Base-by-base conservation (phyloP, 1,140 invertebrate species). In the Agraylea sexmaculata region DNA sequence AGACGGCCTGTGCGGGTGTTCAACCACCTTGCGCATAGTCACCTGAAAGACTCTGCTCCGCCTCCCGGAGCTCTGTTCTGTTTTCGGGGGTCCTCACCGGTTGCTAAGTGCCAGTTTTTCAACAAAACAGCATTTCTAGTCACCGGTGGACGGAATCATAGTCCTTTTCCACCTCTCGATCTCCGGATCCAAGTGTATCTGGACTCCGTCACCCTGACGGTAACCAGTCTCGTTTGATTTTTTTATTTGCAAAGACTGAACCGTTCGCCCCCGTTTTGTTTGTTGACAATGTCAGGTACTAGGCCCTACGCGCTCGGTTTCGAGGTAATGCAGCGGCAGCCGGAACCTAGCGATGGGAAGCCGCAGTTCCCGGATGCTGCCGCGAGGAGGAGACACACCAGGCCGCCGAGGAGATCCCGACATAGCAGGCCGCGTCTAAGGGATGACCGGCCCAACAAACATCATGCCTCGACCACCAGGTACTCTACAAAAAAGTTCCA, bases 71-170 rank as follows among this genome's bases (percentile, higher is more conserved):
- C n/a, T n/a, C n/a, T n/a, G n/a, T n/a, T n/a, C n/a, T n/a, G n/a
- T n/a, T n/a, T n/a, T n/a, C n/a, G 16, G 43, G 47, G 40, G 19
- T 32, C 34, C 19, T 25, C 6, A 40, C 38, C 40, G 40, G 40
- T 41, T 40, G 43, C 43, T 43, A 30, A 21, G 12, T n/a, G 37
- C 33, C 43, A 22, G 47, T 49, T 49, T 49, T 49, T 49, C 43
- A 49, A 46, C 47, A 49, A 49, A 49, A 49, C 47, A 40, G 33
- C 37, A 19, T 11, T 20, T 29, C 11, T 29, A 30, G 43, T 27
- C 29, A n/a, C 46, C 37, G 40, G 40, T 33, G 21, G 13, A 25
- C 36, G 36, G 11, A 3, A n/a, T 37, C 7, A 12, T 3, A 32
- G 2, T 18, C 37, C 29, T 29, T 22, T 28, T 25, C 15, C 36